phyloP scores from a whole-genome alignment of 1,140 invertebrate genomes.

The Planococcus citri region DNA sequence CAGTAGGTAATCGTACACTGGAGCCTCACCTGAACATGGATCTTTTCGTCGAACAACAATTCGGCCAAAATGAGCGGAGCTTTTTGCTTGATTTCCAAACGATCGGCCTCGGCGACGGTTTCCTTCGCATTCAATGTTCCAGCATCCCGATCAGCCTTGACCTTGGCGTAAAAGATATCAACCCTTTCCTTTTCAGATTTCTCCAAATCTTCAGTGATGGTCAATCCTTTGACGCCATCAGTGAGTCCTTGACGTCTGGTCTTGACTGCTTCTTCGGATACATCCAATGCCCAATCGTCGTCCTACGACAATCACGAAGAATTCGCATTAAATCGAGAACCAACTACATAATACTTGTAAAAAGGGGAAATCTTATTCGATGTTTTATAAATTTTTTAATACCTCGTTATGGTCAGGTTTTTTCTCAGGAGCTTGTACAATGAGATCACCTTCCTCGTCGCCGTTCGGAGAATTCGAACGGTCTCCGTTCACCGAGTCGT shows the following conservation, averaged over 20 bases:
- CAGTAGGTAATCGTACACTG: too few relatives aligned
- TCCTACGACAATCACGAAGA: too few relatives aligned
- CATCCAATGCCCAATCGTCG: constrained; percentile 85
- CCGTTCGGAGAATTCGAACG: constrained; percentile 38
- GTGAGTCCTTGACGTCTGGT: constrained; percentile 77
- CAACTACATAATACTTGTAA: too few relatives aligned
- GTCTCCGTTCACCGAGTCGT: constrained; percentile 37
- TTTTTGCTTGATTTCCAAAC: constrained; percentile 89
- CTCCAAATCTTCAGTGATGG: constrained; percentile 89
- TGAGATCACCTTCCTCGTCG: constrained; percentile 37
- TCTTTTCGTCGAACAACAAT: constrained; percentile 74
- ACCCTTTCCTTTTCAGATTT: constrained; percentile 92
- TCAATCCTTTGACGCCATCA: constrained; percentile 84
- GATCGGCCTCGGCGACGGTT: constrained; percentile 82
- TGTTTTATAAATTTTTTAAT: too few relatives aligned
- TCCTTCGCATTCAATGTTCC: constrained; percentile 55
- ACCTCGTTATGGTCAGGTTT: constrained; percentile 30
- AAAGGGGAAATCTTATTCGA: too few relatives aligned
- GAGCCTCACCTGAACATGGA: constrained; percentile 53
- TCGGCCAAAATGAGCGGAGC: constrained; percentile 86
- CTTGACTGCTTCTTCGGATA: constrained; percentile 82
- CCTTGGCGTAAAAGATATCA: constrained; percentile 83
- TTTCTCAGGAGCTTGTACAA: constrained; percentile 38
- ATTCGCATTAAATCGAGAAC: too few relatives aligned
- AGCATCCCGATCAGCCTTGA: constrained; percentile 33